Percentiles rank a stretch among this genome's conserved stretches.
These are phyloP conservation scores for Galemys pyrenaicus DNA, from an alignment of 2,113 vertebrate genomes.

Conservation along the genomic window DNA sequence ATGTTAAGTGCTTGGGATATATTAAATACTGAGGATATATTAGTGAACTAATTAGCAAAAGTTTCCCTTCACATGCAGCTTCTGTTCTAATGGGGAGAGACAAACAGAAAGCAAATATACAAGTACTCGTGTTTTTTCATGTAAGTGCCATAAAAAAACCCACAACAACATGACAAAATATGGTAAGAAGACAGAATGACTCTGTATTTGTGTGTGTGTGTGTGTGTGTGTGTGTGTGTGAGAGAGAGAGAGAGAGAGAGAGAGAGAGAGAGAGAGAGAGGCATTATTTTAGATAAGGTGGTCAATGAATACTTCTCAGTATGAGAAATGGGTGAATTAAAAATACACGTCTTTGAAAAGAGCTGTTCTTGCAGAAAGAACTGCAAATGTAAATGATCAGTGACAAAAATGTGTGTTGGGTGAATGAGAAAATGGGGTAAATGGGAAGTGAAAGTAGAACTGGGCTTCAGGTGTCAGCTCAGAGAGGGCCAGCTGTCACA, in stretches of 20 bases:
- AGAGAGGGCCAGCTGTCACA: neutral
- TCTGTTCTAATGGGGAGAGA: neutral
- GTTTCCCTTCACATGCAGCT: neutral
- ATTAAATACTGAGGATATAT: neutral
- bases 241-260: too few species aligned
- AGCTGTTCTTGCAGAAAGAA: neutral
- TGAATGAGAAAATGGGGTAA: neutral
- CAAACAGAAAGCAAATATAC: neutral
- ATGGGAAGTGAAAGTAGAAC: too few species aligned
- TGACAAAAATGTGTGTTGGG: neutral
- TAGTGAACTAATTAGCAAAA: neutral
- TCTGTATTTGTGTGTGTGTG: neutral
- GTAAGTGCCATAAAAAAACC: neutral
- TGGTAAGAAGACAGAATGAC: neutral
- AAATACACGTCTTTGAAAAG: neutral
- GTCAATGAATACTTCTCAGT: neutral
- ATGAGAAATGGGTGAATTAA: neutral
- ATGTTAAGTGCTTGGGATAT: neutral
- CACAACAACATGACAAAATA: neutral
- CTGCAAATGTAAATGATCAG: neutral
- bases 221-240: neutral
- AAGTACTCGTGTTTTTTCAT: neutral
- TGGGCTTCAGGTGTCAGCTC: accelerated
- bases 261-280: neutral
- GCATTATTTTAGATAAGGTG: neutral